Evolutionary conservation across 1,140 invertebrate species (phyloP), one percentile per base, ranked within the genome.

Genomic region (Ceratosolen solmsi): DNA sequence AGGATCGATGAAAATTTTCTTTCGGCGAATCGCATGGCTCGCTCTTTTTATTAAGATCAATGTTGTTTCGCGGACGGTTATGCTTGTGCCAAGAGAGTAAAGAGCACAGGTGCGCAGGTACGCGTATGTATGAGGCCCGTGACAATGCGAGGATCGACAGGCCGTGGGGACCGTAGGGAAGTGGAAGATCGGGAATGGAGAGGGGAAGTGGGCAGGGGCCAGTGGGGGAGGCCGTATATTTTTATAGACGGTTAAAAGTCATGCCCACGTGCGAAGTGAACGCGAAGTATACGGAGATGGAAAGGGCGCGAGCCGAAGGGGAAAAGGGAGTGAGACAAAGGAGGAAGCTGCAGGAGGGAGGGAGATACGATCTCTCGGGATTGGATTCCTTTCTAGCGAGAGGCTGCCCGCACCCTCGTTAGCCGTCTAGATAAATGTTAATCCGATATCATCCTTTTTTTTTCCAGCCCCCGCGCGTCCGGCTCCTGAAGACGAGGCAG

Each of bases 381-480:
- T 0, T 73, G 22, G 27, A 74, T 56, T 75, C 38, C 58, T 25
- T 63, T 22, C 54, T 33, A 56, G 60, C 46, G 63, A 68, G 71
- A 80, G 76, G 38, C 68, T 72, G 72, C 49, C n/a, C 60, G 41
- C 36, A 1, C 7, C 33, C 58, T 68, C 79, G 72, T 81, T 80
- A 80, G 71, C 17, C 49, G 72, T 74, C 38, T 72, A 77, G 80
- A 82, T 82, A 77, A 82, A 82, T 77, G 80, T 77, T 82, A 82
- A 82, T 82, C 80, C 80, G 80, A 82, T 82, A 72, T 74, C 60
- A 33, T 54, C 76, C 38, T 68, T 78, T 54, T 78, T 68, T 78
- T 54, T 78, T 75, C 71, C 27, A 1, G 30, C 9, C 33, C 54
- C 56, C 38, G 70, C 36, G 54, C 41, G 41, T 56, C 72, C 70